These are phyloP conservation scores for Hedychridium roseum DNA, from an alignment of 2,888 invertebrate genomes.

Conservation along the genomic window DNA sequence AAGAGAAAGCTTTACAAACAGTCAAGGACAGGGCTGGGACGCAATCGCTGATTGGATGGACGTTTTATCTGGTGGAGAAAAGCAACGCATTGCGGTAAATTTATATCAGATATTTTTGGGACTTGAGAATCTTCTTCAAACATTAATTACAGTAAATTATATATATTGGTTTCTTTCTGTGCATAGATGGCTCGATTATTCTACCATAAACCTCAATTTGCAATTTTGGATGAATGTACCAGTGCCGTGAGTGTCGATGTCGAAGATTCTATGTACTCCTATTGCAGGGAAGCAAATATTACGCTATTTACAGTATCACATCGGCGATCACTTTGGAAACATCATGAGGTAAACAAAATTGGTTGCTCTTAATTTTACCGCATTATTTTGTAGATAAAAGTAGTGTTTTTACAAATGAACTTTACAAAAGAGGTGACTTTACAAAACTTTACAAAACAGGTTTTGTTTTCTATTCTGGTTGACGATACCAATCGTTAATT, in stretches of 20 bases:
- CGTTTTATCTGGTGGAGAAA: slow-evolving; percentile 97
- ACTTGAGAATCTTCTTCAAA: too few species aligned
- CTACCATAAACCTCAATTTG: slow-evolving; percentile 98
- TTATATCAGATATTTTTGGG: too few species aligned
- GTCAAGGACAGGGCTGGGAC: slow-evolving; percentile 78
- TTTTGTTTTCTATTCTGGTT: too few species aligned
- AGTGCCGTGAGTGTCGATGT: slow-evolving; percentile 99
- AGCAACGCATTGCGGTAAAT: slow-evolving; percentile 92
- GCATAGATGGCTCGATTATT: slow-evolving; percentile 95
- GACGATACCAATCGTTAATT: too few species aligned
- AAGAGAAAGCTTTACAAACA: slow-evolving; percentile 72
- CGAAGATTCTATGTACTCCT: slow-evolving; percentile 96
- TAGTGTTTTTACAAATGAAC: too few species aligned
- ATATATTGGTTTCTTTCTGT: slow-evolving; percentile 17
- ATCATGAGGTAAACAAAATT: slow-evolving; percentile 80
- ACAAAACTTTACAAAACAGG: too few species aligned
- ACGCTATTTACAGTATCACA: slow-evolving; percentile 98
- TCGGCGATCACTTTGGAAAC: slow-evolving; percentile 95
- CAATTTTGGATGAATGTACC: slow-evolving; percentile 98
- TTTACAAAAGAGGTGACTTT: too few species aligned
- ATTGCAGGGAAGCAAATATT: slow-evolving; percentile 85
- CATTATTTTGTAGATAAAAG: too few species aligned
- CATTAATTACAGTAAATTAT: slow-evolving; percentile 80
- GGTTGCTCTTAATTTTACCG: not conserved
- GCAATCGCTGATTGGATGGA: slow-evolving; percentile 99